Conservation (phyloP, 2,113 vertebrate genomes). For the Speoplatyrhinus poulsoni region DNA sequence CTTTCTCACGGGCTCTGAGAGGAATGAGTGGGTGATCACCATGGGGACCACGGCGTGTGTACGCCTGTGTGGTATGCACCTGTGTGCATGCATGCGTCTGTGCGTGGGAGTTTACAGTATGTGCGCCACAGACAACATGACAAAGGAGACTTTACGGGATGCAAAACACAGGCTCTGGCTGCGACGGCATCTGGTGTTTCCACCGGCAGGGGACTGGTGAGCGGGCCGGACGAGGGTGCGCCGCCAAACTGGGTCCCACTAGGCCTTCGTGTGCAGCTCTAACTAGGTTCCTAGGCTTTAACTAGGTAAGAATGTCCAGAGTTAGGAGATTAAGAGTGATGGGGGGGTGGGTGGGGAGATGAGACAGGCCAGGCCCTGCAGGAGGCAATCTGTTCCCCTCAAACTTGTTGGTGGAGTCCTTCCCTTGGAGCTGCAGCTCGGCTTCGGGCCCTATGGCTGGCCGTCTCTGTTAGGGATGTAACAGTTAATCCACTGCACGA, state of each 20-base stretch:
- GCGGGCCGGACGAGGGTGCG: constrained; percentile 19
- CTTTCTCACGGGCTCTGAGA: constrained; percentile 48
- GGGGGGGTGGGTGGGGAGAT: constrained; percentile 31
- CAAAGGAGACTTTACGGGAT: constrained; percentile 22
- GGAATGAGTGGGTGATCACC: constrained; percentile 48
- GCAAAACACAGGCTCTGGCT: constrained; percentile 23
- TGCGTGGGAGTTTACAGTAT: constrained; percentile 17
- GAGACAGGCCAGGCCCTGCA: constrained; percentile 67
- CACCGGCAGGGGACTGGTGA: constrained; percentile 21
- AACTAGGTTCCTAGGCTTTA: constrained; percentile 27
- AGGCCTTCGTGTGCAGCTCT: constrained; percentile 31
- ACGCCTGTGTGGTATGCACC: neutral
- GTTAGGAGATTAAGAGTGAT: constrained; percentile 47
- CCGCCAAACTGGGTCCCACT: constrained; percentile 35
- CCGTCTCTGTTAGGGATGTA: constrained; percentile 54
- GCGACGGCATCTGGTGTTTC: constrained; percentile 37
- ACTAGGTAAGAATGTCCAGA: constrained; percentile 21
- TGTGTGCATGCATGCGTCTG: neutral
- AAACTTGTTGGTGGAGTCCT: constrained; percentile 50
- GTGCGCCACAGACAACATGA: constrained; percentile 31
- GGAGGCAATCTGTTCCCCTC: constrained; percentile 67
- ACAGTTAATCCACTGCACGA: constrained; percentile 67
- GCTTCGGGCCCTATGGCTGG: constrained; percentile 45
- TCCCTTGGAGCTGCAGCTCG: constrained; percentile 37
- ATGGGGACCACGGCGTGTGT: constrained; percentile 13